Base-by-base conservation (phyloP, 2,888 invertebrate species). In the Acheta domesticus region DNA sequence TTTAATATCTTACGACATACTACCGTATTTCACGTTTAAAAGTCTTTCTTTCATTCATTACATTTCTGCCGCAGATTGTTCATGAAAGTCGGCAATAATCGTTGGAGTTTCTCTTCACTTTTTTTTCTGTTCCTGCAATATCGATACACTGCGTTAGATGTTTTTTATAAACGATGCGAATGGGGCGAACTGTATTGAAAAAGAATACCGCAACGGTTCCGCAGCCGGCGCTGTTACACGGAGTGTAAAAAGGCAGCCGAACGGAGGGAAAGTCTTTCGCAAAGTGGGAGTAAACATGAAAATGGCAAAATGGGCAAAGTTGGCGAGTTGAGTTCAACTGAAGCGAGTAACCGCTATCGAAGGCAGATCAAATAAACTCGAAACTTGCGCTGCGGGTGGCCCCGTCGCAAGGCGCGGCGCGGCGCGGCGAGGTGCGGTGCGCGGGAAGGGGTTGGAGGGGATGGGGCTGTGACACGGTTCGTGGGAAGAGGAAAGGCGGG, bases 301-400 rank as follows among this genome's bases (percentile, higher is more conserved):
- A 19, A n/a, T 62, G 62, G 62, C n/a, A 62, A 62, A 62, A 62
- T 62, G 62, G 62, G n/a, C n/a, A n/a, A 62, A 62, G 62, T 62
- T 62, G 62, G 62, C 14, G 62, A 14, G 14, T 62, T 62, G 16
- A n/a, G 16, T 62, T n/a, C 62, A 62, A n/a, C 62, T 19, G 62
- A 14, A n/a, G 62, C 62, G 62, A 12, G n/a, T 62, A 62, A 62
- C 16, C 62, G 62, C 62, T 62, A 62, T 62, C 62, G 62, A n/a
- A 62, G 62, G 62, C n/a, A 62, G 62, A 62, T 62, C 62, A 62
- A 62, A 62, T 62, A 62, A 62, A 62, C 14, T n/a, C 16, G 62
- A 62, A 62, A 62, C 62, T 62, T 62, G 16, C 0, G 14, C 62
- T n/a, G 16, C 62, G 14, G n/a, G 62, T 19, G 62, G 62, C n/a